Conservation (phyloP, 1,140 invertebrate genomes). For the Vanessa atalanta region DNA sequence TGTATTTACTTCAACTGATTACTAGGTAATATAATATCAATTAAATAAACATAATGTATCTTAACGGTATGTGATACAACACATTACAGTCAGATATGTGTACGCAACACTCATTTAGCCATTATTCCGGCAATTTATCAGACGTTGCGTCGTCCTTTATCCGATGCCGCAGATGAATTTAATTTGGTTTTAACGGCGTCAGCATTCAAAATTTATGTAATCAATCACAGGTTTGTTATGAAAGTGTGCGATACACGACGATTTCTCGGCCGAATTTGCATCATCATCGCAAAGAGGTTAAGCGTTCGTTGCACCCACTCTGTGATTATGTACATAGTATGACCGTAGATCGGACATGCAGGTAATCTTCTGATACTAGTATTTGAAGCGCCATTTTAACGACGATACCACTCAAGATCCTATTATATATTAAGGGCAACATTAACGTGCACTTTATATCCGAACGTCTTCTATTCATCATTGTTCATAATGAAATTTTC, state of each 20-base stretch:
- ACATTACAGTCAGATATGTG: conserved; percentile 33
- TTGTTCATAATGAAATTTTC: conserved; percentile 32
- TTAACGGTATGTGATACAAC: conserved; percentile 39
- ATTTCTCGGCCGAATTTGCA: conserved; percentile 77
- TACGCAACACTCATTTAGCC: conserved; percentile 63
- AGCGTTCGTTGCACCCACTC: conserved; percentile 53
- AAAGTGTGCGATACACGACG: conserved; percentile 75
- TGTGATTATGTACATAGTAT: conserved; percentile 34
- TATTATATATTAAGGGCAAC: conserved; percentile 30
- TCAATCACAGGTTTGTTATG: conserved; percentile 79
- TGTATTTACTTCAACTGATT: conserved; percentile 33
- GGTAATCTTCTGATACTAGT: conserved; percentile 16
- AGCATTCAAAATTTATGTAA: conserved; percentile 79
- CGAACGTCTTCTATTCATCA: conserved; percentile 33
- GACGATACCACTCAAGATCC: conserved; percentile 26
- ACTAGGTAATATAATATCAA: conserved; percentile 36
- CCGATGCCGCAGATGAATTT: conserved; percentile 74
- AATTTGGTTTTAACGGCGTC: conserved; percentile 74
- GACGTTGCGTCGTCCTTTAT: conserved; percentile 69
- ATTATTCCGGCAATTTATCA: conserved; percentile 77
- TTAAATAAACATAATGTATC: conserved; percentile 35
- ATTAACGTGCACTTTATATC: conserved; percentile 30
- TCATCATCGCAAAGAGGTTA: conserved; percentile 68
- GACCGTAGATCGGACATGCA: conserved; percentile 13
- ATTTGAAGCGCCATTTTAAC: conserved; percentile 24